Base-by-base conservation (phyloP, 2,888 invertebrate species). In the Clusia tigrina region DNA sequence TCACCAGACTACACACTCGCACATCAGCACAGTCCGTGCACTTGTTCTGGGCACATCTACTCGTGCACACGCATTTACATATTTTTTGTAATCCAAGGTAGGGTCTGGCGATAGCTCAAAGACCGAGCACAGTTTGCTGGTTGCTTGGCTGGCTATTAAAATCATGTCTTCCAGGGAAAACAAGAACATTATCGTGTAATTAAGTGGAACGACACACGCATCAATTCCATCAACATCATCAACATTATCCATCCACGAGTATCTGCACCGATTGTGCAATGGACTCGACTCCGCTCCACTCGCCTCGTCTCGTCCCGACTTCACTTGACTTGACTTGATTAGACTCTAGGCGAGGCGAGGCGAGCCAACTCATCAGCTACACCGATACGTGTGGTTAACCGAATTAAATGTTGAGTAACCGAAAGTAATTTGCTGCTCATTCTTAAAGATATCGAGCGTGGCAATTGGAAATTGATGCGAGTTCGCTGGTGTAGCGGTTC, bases 181-280 rank as follows among this genome's bases (percentile, higher is more conserved):
- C 64, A 69, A 67, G 70, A 71, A 79, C 79, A 79, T 79, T 79
- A 79, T 79, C 76, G 78, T 77, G 78, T 74, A 79, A 79, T 79
- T 79, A 78, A 76, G 76, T 78, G 77, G 72, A 71, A 67, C 76
- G 70, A 71, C 72, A 72, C n/a, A n/a, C n/a, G n/a, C 65, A 70
- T 67, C 65, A 69, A 67, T 66, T 67, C 64, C 63, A 67, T 65
- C 69, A 62, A 59, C 55, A 60, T 60, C 52, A 57, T 32, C 63
- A 55, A 17, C 58, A 37, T 12, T 56, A 48, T 54, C 63, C n/a
- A n/a, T n/a, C n/a, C n/a, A n/a, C n/a, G n/a, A 57, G 48, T 62
- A 64, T 53, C 60, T 54, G 37, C 51, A 46, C 23, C 24, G 55
- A n/a, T n/a, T n/a, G n/a, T n/a, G n/a, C n/a, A n/a, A n/a, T n/a